Evolutionary conservation across 2,113 vertebrate species (phyloP).

Genomic region (Oriolus oriolus): DNA sequence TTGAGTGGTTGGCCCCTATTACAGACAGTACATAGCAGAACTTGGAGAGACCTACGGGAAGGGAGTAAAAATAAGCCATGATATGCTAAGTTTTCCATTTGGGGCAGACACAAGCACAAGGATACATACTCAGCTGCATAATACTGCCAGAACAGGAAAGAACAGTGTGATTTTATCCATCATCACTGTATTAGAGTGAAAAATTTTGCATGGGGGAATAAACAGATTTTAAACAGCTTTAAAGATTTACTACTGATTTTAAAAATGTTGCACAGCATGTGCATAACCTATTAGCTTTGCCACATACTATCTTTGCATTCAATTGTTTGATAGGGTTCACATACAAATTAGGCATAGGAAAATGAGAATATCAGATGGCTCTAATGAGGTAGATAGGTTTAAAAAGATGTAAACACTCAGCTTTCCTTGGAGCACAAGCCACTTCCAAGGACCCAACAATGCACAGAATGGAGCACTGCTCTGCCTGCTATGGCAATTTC

Average conservation of each 20-base stretch:
- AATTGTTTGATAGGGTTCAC: background rate
- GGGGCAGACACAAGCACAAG: background rate
- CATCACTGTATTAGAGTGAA: background rate
- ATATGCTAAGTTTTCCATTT: background rate
- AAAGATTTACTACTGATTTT: background rate
- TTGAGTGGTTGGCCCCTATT: background rate
- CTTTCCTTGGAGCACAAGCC: background rate
- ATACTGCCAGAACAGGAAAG: background rate
- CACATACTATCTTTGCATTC: background rate
- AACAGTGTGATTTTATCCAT: background rate
- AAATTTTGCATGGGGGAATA: background rate
- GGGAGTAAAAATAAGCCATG: background rate
- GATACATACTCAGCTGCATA: background rate
- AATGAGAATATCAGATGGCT: background rate
- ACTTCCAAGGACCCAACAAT: background rate
- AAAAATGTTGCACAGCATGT: background rate
- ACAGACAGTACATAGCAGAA: background rate
- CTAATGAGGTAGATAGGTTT: background rate
- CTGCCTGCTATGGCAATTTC: background rate
- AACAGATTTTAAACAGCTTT: background rate
- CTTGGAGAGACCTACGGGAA: background rate
- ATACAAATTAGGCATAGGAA: background rate
- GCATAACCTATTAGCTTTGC: background rate
- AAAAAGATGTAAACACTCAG: background rate
- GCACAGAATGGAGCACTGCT: background rate